Evolutionary conservation across 2,888 invertebrate species (phyloP).

Genomic region (Leptopterna dolabrata): DNA sequence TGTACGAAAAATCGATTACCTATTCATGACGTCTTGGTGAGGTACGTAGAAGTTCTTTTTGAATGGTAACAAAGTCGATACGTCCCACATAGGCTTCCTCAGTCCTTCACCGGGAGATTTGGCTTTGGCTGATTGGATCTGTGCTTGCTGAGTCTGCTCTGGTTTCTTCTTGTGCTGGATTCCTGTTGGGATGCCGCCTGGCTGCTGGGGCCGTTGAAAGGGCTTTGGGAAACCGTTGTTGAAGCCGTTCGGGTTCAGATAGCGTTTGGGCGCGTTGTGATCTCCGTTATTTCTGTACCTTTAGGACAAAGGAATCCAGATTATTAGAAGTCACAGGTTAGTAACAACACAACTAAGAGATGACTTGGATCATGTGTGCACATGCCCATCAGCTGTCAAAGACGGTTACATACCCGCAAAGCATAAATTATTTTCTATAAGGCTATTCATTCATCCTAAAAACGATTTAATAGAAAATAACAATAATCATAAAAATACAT

Average conservation of each 20-base stretch:
- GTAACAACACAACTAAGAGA: background rate
- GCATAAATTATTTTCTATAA: too few relatives aligned
- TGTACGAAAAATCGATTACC: conserved; percentile 67
- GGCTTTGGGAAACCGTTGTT: conserved; percentile 26
- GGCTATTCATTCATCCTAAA: too few relatives aligned
- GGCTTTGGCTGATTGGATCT: conserved; percentile 22
- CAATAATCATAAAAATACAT: too few relatives aligned
- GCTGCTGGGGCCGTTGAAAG: background rate
- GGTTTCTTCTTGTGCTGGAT: conserved; percentile 9
- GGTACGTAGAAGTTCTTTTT: conserved; percentile 93
- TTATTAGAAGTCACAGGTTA: background rate
- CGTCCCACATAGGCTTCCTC: conserved; percentile 87
- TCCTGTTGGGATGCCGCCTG: background rate
- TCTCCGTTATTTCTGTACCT: conserved; percentile 46
- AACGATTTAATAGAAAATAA: too few relatives aligned
- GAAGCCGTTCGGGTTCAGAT: background rate
- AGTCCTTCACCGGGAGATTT: conserved; percentile 76
- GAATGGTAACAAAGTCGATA: conserved; percentile 80
- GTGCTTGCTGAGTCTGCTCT: conserved; percentile 26
- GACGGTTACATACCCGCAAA: too few relatives aligned
- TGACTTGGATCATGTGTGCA: too few relatives aligned
- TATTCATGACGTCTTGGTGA: conserved; percentile 77
- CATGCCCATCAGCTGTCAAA: too few relatives aligned
- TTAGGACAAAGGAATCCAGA: background rate
- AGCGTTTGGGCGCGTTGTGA: conserved; percentile 23